Base-by-base conservation (phyloP, 2,797 vertebrate genomes). In the Pempheris klunzingeri region DNA sequence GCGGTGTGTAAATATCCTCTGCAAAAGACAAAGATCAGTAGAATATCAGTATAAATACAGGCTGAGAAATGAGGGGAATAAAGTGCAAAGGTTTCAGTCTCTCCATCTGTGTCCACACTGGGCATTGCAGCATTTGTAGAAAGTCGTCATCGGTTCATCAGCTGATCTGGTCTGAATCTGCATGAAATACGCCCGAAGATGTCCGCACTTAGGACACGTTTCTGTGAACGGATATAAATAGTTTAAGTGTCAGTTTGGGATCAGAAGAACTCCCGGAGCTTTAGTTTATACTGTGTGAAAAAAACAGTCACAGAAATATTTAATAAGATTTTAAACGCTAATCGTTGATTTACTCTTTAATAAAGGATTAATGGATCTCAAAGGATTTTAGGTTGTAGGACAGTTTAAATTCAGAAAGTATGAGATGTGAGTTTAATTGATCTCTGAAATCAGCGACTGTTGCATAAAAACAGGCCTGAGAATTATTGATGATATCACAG, bases 111-210 rank as follows among this genome's bases (percentile, higher is more conserved):
- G 96, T 12, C 98, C 98, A 67, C 98, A 99, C 83, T 94, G 96
- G 20, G 78, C 75, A 6, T 88, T 96, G 93, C 98, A 99, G 92
- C 98, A 99, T 92, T 99, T 99, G 93, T 99, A 99, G 94, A 99
- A 99, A 5, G 98, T 99, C 0, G 98, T 99, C 98, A 99, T 99
- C 0, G 98, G 98, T 88, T 99, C 98, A 32, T 99, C 98, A 0
- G 98, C 98, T 38, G 98, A 99, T 87, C 98, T 94, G 13, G 98
- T 99, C 95, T 99, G 98, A 82, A 99, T 96, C 90, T 99, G 98
- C 98, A 99, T 99, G 94, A 99, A 99, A 90, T 96, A 99, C 1
- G 98, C 98, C 6, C 98, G 96, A 22, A 95, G 96, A 52, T 99
- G 98, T 30, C 94, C 98, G 65, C 98, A 99, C 88, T 97, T 99